Evolutionary conservation across 2,888 invertebrate species (phyloP).

Genomic region (Alsophila aescularia): DNA sequence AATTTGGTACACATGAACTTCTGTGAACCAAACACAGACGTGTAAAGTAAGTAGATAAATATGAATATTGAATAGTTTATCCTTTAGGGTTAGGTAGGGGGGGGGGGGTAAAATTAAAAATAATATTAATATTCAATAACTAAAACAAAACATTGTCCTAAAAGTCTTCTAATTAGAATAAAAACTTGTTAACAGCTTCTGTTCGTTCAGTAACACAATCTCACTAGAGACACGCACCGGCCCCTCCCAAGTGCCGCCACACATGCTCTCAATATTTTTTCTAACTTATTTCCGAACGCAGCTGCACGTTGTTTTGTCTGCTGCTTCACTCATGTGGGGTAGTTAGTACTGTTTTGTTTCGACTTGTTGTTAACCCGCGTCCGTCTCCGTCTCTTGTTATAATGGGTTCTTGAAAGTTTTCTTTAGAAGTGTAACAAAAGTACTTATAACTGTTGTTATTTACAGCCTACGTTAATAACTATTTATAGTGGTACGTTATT

Average conservation of each 20-base stretch:
- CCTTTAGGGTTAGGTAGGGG: too few species aligned
- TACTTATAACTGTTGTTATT: background rate
- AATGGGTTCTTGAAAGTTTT: background rate
- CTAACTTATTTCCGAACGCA: slow-evolving; percentile 58
- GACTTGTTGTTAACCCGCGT: slow-evolving; percentile 17
- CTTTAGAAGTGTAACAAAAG: background rate
- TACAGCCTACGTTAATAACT: too few species aligned
- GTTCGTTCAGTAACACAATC: background rate
- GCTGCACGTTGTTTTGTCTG: slow-evolving; percentile 60
- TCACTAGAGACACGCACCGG: background rate
- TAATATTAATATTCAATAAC: too few species aligned
- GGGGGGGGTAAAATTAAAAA: too few species aligned
- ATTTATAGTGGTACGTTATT: too few species aligned
- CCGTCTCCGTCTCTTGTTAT: slow-evolving; percentile 12
- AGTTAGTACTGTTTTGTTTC: slow-evolving; percentile 42
- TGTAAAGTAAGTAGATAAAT: too few species aligned
- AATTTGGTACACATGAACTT: too few species aligned
- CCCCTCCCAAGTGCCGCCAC: slow-evolving; percentile 36
- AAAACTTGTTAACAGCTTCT: background rate
- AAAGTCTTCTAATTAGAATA: background rate
- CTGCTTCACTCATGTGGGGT: slow-evolving; percentile 43
- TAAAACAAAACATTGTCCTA: background rate
- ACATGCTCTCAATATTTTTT: slow-evolving; percentile 56
- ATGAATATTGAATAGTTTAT: too few species aligned
- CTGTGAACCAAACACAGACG: too few species aligned